Evolutionary conservation across 2,888 invertebrate species (phyloP), one percentile per base, ranked within the genome.

Genomic region (Drosophila vallismaia): DNA sequence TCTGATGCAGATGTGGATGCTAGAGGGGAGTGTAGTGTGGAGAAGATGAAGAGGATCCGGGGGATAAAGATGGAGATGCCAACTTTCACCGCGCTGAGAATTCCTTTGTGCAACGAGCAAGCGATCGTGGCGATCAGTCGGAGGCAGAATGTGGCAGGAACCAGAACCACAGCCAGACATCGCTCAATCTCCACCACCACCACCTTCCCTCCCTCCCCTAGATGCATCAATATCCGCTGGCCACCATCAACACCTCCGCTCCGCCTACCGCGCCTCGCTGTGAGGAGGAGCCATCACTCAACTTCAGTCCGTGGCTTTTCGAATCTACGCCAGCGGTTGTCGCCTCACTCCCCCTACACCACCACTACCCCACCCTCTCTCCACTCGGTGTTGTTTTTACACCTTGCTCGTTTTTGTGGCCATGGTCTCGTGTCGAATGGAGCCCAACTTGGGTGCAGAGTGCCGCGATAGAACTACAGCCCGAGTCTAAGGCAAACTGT

Each of bases 71-170:
- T 71, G 77, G 77, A 76, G 80, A 71, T 74, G 80, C 79, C 77
- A 86, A 82, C 82, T 82, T 82, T 82, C 82, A 86, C 82, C 82
- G 66, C 71, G 66, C 71, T 79, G 66, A 83, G 82, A 86, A 82
- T 82, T 83, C 83, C 72, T 79, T 74, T 76, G 66, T 70, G 76
- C 70, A 57, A 28, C 44, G 68, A 67, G 60, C 44, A 8, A 38
- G 51, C 10, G 56, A 40, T 57, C 44, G 12, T 8, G 9, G 29
- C 31, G 38, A 38, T 38, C 53, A 14, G 24, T 51, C 42, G 31
- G 29, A 26, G 31, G 44, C 48, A 24, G 53, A 63, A 44, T 53
- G 14, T 49, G 38, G 38, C 53, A 51, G 63, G 63, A 63, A 63
- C 54, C 42, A 48, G 51, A 75, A 48, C 24, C 33, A 62, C 53